A percentile compares a stretch with the other conserved stretches of the same genome.
Evolutionary conservation across 2,888 invertebrate genomes (phyloP).

Genomic region (Drosophila atripex): DNA sequence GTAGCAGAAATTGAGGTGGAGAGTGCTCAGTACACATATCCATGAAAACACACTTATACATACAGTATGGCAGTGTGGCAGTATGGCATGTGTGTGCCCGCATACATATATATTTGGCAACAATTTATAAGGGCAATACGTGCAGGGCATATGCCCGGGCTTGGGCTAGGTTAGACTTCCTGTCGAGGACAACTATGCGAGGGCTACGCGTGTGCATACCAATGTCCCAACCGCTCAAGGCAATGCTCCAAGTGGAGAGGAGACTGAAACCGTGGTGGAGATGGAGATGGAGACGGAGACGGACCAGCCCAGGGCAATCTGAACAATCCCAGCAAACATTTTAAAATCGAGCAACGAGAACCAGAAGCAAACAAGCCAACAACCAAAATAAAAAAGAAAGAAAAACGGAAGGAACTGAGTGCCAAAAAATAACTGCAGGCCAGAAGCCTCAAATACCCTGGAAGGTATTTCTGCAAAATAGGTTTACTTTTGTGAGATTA

Average conservation of each 20-base stretch:
- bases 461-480: not conserved
- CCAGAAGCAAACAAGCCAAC: conserved; percentile 36
- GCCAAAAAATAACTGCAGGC: conserved; percentile 16
- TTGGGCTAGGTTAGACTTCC: conserved; percentile 69
- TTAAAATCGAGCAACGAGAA: conserved; percentile 28
- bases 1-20: conserved; percentile 24
- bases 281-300: conserved; percentile 10
- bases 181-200: conserved; percentile 74
- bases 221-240: conserved; percentile 47
- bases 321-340: conserved; percentile 74
- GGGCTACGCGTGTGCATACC: conserved; percentile 79
- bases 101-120: conserved; percentile 63
- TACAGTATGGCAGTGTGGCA: conserved; percentile 8
- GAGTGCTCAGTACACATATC: conserved; percentile 21
- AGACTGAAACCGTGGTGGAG: not conserved
- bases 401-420: conserved; percentile 14
- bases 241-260: not conserved
- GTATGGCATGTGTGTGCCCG: conserved; percentile 5
- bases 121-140: conserved; percentile 78
- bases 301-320: conserved; percentile 27
- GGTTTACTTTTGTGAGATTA: not conserved
- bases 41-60: not conserved
- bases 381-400: not conserved
- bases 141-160: conserved; percentile 73
- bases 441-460: conserved; percentile 12